phyloP scores from a whole-genome alignment of 2,113 vertebrate genomes.

The Fulica atra region DNA sequence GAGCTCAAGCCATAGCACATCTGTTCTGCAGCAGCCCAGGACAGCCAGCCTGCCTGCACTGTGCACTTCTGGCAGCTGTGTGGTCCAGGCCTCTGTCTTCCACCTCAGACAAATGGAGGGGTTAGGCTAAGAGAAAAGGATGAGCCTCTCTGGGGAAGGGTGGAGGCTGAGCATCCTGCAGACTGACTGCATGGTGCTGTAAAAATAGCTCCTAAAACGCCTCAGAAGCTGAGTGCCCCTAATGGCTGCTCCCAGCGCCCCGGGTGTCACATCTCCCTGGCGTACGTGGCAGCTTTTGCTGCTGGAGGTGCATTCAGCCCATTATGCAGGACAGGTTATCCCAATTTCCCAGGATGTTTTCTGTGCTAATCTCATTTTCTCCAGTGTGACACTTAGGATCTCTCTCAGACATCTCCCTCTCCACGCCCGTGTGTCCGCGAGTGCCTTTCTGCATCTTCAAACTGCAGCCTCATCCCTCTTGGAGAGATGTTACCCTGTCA shows the following conservation, averaged over 20 bases:
- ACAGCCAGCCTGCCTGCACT: background rate
- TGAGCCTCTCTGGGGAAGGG: background rate
- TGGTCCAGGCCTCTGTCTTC: background rate
- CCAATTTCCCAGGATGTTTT: background rate
- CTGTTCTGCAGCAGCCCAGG: background rate
- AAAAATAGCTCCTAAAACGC: background rate
- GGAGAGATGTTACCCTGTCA: background rate
- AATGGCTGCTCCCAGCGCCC: background rate
- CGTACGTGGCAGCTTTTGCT: background rate
- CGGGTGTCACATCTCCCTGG: accelerated
- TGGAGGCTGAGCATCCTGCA: background rate
- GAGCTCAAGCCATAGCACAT: background rate
- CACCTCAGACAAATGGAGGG: background rate
- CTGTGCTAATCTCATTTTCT: background rate
- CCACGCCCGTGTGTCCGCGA: accelerated
- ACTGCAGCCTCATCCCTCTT: background rate
- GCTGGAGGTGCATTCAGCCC: background rate
- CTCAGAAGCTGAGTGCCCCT: background rate
- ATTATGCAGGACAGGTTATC: background rate
- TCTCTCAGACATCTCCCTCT: background rate
- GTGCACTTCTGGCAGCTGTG: background rate
- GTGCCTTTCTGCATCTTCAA: background rate
- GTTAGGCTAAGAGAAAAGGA: background rate
- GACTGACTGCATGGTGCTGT: background rate
- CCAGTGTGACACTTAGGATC: background rate